Conservation (phyloP, 2,888 invertebrate genomes). For the Coelinius sp. region DNA sequence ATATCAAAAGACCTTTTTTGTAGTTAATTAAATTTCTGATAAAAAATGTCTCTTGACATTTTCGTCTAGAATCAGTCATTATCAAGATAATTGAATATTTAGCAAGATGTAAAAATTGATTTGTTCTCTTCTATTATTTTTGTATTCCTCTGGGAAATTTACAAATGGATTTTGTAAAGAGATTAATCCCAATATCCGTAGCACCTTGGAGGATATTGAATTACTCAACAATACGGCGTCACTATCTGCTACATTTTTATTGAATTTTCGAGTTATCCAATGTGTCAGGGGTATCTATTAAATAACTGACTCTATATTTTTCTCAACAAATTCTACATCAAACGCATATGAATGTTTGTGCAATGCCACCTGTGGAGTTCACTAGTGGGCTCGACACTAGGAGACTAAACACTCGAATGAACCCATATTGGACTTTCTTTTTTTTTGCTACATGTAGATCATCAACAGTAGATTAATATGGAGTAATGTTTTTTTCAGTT, state of each 20-base stretch:
- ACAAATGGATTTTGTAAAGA: neutral
- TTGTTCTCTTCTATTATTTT: neutral
- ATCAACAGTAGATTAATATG: neutral
- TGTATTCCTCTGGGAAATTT: neutral
- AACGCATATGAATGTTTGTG: constrained; percentile 37
- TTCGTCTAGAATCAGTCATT: too few species aligned
- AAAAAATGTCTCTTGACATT: too few species aligned
- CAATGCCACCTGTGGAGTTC: constrained; percentile 59
- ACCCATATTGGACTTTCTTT: constrained; percentile 10
- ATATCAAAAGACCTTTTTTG: too few species aligned
- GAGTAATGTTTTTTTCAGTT: neutral
- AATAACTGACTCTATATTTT: neutral
- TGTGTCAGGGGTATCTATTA: neutral
- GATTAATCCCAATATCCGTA: constrained; percentile 4
- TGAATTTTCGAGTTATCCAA: neutral
- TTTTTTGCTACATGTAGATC: neutral
- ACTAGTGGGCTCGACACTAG: constrained; percentile 36
- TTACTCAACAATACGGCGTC: neutral
- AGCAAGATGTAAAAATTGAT: too few species aligned
- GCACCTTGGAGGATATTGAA: constrained; percentile 5
- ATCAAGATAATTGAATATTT: too few species aligned
- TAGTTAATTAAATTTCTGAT: too few species aligned
- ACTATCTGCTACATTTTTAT: neutral
- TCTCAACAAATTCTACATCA: constrained; percentile 17
- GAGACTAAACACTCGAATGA: constrained; percentile 26